Base-by-base conservation (phyloP, 2,113 vertebrate species). In the Pagrus major region DNA sequence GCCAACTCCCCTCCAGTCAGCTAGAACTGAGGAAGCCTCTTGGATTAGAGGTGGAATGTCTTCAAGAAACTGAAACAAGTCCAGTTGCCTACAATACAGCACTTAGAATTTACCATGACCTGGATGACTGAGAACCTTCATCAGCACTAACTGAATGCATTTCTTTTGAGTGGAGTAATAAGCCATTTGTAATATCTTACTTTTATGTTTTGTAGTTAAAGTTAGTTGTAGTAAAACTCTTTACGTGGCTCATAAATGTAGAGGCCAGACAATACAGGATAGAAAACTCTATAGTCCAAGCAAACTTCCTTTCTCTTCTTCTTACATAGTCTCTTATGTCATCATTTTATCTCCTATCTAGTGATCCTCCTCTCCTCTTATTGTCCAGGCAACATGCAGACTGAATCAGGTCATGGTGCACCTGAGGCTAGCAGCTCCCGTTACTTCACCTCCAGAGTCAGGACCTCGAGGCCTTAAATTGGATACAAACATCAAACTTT, bases 321-420 rank as follows among this genome's bases (percentile, higher is more conserved):
- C 27, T 58, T 44, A 35, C 1, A 12, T 33, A 21, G 35, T 41
- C 33, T 54, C 23, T 37, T 15, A 52, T 58, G 46, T 60, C 63
- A 37, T 31, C 55, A 1, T 6, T 41, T 12, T 14, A 39, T 52
- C 78, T 64, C 11, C 12, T 77, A 71, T 51, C 18, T 12, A 1
- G 44, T 33, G 33, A 18, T 27, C 49, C 5, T 73, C 77, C 55
- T 58, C 69, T 73, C 71, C 42, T 52, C 64, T 68, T 59, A 49
- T 37, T 25, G 33, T 76, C 56, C 65, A 74, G 66, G 80, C 76
- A 80, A 25, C 69, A 51, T 35, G 52, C 61, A 77, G 86, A 93
- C 83, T 90, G 83, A 95, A 90, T 35, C 88, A 86, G 92, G 92
- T 89, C 91, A 90, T 14, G 41, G 66, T 21, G 84, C 94, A 94